Conservation (phyloP, 2,113 vertebrate species). For the Trematomus loennbergii region DNA sequence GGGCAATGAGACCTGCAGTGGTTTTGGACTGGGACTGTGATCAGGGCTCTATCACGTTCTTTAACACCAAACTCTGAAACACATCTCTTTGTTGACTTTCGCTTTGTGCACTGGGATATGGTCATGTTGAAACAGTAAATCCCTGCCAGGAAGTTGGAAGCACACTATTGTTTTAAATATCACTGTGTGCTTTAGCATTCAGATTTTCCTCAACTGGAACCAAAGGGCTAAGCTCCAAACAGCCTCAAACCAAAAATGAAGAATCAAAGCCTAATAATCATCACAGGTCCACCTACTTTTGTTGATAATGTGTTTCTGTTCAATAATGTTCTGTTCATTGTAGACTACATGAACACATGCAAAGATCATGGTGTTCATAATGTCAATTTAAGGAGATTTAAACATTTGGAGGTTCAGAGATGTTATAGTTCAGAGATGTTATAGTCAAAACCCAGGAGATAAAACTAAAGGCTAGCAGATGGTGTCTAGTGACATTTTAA, state of each 20-base stretch:
- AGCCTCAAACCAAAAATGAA: neutral
- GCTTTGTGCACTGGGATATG: neutral
- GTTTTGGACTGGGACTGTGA: neutral
- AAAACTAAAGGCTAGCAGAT: too few species aligned
- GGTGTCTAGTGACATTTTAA: neutral
- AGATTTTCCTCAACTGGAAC: neutral
- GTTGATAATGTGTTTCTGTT: neutral
- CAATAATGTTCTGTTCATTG: neutral
- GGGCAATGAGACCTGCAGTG: conserved; percentile 16
- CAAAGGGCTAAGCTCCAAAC: neutral
- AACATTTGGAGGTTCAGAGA: neutral
- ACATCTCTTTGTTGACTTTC: neutral
- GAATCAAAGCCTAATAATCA: neutral
- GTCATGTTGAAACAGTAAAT: conserved; percentile 12
- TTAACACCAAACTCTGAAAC: conserved; percentile 18
- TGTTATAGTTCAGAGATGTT: neutral
- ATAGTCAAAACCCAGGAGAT: conserved; percentile 16
- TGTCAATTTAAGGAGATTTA: conserved; percentile 9
- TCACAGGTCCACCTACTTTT: neutral
- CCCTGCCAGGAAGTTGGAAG: neutral
- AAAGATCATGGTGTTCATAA: neutral
- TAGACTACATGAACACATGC: neutral
- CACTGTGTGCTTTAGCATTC: neutral
- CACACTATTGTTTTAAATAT: neutral
- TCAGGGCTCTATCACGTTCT: conserved; percentile 7